Conservation (phyloP, 2,113 vertebrate species). For the Mesembrinibis cayennensis region DNA sequence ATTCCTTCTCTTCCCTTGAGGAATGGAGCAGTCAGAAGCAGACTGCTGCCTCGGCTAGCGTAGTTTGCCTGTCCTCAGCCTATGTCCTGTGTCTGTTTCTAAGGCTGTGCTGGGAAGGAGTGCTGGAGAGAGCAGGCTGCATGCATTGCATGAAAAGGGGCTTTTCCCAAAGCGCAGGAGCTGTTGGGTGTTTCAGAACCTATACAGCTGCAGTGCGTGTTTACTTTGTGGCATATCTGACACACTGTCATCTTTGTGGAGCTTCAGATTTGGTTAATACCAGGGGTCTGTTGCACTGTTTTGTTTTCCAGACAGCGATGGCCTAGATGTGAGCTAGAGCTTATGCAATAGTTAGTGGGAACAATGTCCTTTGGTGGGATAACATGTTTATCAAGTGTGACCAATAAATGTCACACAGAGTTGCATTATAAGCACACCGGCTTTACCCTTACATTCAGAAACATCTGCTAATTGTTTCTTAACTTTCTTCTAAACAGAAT, state of each 20-base stretch:
- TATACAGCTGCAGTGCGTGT: neutral
- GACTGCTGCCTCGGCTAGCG: neutral
- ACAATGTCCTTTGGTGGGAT: neutral
- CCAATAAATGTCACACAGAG: neutral
- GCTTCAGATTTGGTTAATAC: neutral
- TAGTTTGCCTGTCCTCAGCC: neutral
- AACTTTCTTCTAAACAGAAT: slow-evolving; percentile 77
- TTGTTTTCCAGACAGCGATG: neutral
- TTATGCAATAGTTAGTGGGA: neutral
- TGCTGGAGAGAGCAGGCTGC: neutral
- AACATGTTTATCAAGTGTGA: neutral
- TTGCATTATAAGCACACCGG: neutral
- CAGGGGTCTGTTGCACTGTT: neutral
- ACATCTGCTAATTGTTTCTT: neutral
- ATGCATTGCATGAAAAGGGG: neutral
- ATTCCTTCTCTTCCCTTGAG: neutral
- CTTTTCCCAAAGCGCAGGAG: neutral
- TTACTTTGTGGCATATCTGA: neutral
- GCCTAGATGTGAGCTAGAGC: neutral
- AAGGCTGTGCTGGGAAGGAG: neutral
- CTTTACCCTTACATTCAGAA: neutral
- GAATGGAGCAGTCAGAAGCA: neutral
- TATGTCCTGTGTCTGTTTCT: neutral
- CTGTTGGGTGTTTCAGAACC: neutral
- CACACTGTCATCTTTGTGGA: neutral